Conservation (phyloP, 2,888 invertebrate species). For the Sarcophaga caerulescens region DNA sequence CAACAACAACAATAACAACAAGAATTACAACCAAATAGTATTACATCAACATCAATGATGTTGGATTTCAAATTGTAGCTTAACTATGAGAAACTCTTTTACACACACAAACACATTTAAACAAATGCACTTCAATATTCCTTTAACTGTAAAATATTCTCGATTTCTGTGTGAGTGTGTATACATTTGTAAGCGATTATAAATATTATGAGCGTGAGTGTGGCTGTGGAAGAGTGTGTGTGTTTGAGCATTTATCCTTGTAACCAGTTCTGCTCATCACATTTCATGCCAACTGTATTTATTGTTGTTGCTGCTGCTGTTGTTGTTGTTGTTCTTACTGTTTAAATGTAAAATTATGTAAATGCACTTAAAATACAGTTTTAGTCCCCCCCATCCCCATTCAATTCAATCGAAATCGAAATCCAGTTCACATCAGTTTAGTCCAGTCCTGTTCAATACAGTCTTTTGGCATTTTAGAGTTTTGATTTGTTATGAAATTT, state of each 20-base stretch:
- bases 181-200: background rate
- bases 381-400: background rate
- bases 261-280: slow-evolving; percentile 24
- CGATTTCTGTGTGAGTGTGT: background rate
- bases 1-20: slow-evolving; percentile 23
- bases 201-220: slow-evolving; percentile 15
- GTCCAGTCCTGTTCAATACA: background rate
- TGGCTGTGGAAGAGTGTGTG: background rate
- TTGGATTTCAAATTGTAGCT: slow-evolving; percentile 61
- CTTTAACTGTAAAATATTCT: slow-evolving; percentile 3
- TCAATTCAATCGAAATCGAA: no score
- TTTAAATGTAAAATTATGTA: slow-evolving; percentile 64
- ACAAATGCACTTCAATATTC: slow-evolving; percentile 7
- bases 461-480: slow-evolving; percentile 64
- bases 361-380: slow-evolving; percentile 65
- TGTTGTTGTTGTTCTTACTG: slow-evolving; percentile 7
- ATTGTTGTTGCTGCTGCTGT: background rate
- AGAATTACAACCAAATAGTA: slow-evolving; percentile 37
- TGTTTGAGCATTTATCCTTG: background rate
- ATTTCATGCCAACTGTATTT: background rate
- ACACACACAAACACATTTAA: background rate
- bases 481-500: slow-evolving; percentile 65
- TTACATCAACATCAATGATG: slow-evolving; percentile 61
- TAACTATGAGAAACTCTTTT: slow-evolving; percentile 9
- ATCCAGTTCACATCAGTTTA: no score